Evolutionary conservation across 2,113 vertebrate genomes (phyloP), one percentile per base, ranked within the genome.

Genomic region (Mus spicilegus): DNA sequence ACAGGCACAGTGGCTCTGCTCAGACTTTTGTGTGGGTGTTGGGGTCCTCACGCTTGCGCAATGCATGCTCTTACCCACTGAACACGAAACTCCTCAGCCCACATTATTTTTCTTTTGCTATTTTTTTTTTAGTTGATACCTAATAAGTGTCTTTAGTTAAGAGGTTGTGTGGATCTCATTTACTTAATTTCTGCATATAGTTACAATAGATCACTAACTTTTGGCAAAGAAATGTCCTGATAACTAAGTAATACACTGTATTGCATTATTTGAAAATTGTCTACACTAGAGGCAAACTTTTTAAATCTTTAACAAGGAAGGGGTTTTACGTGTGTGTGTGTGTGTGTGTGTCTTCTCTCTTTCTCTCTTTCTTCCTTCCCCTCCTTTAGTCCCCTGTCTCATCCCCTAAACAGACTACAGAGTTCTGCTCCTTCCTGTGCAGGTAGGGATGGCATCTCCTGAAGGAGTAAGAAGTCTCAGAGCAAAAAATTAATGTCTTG

Each of bases 191-290:
- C 30, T 24, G 67, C 89, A 12, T 69, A 33, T 58, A 82, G 36
- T 61, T 82, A 61, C 26, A 20, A 84, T 8, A 89, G 19, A 92
- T 87, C 76, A 69, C 56, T 76, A 91, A 81, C 22, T 84, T 97
- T 96, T 76, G 91, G 61, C 70, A 91, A 88, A 51, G 46, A 19
- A 30, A 2, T 61, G 42, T 90, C 51, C 67, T 93, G 9, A 51
- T 63, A 85, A 24, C 63, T 95, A 73, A 97, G 87, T 30, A 73
- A 87, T 19, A 85, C 28, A 28, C 58, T 30, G 4, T 90, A 26
- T 93, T 70, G 28, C 20, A 69, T 82, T 91, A 94, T 73, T 96
- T 96, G 76, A 94, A 95, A 94, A 13, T 93, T 94, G 80, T n/a
- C 80, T 28, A 11, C 80, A n/a, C 87, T 65, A 85, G 56, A 84